These are phyloP conservation scores for Tangachromis dhanisi DNA, from an alignment of 2,113 vertebrate species.

Conservation along the genomic window DNA sequence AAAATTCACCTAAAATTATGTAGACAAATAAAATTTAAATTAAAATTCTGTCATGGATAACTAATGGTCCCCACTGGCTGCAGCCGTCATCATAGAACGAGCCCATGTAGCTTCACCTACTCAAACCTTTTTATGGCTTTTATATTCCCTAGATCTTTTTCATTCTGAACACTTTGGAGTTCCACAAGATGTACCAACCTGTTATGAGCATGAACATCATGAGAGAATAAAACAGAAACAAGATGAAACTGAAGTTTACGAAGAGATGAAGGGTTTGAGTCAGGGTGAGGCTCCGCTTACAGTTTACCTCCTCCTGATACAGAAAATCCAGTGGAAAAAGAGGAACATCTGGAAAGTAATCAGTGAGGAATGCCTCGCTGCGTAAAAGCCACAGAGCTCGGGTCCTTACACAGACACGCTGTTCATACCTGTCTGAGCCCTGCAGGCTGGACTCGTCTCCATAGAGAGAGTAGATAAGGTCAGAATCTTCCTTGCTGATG, in stretches of 20 bases:
- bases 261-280: background rate
- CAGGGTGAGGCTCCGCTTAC: background rate
- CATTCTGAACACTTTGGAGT: background rate
- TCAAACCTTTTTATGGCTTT: background rate
- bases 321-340: background rate
- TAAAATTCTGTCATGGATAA: background rate
- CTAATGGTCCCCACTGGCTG: background rate
- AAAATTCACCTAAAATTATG: background rate
- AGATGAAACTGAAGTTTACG: background rate
- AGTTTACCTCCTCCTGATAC: background rate
- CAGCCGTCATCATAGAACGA: background rate
- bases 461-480: slow-evolving; percentile 86
- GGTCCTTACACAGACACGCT: background rate
- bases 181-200: background rate
- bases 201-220: background rate
- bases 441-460: slow-evolving; percentile 84
- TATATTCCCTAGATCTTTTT: background rate
- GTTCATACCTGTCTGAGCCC: slow-evolving; percentile 81
- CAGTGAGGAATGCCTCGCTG: slow-evolving; percentile 17
- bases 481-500: slow-evolving; percentile 93
- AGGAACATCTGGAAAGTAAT: slow-evolving; percentile 27
- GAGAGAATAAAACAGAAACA: background rate
- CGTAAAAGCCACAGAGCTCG: background rate
- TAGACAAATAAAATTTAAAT: background rate
- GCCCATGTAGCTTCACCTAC: background rate